Evolutionary conservation across 1,140 invertebrate species (phyloP), one percentile per base, ranked within the genome.

Genomic region (Heliothis virescens): DNA sequence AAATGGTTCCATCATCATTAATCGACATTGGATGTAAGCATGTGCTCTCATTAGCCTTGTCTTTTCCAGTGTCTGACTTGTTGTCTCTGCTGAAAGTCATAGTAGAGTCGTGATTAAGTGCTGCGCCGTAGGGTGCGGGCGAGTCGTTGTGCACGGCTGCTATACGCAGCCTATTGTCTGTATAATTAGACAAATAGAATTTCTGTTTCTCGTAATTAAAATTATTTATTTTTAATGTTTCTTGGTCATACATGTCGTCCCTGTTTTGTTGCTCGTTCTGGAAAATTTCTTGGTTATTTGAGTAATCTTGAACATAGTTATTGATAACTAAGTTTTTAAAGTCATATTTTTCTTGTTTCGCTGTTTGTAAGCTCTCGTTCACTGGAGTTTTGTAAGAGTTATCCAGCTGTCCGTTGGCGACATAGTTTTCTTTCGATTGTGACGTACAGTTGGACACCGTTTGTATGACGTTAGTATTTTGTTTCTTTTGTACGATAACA

Each of bases 311-410:
- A 60, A 79, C 76, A 65, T 84, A 86, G 78, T 86, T 90, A 63
- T 89, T 86, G 21, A 91, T 88, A 12, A 82, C 82, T 34, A 90
- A 83, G 72, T 89, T 90, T 82, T 90, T 90, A 18, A 90, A 87
- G 29, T 90, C 82, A 69, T 90, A 93, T 57, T 89, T 92, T 65
- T 88, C 85, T 41, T 84, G 77, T 80, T 88, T 91, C 11, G 55
- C 82, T 50, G 71, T 9, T 16, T 55, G 52, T 16, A 71, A 16
- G 52, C 18, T 80, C 57, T 69, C 52, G 65, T 29, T 82, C 4
- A 76, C 82, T 63, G 76, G 60, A 47, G 55, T 83, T 82, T 88
- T 85, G 59, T 81, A 86, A 3, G 85, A 29, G 16, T 67, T 78
- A 18, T 86, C 80, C 63, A 83, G 48, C 26, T 82, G 81, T 15